phyloP scores from a whole-genome alignment of 2,113 vertebrate species.

The Campylorhamphus procurvoides region DNA sequence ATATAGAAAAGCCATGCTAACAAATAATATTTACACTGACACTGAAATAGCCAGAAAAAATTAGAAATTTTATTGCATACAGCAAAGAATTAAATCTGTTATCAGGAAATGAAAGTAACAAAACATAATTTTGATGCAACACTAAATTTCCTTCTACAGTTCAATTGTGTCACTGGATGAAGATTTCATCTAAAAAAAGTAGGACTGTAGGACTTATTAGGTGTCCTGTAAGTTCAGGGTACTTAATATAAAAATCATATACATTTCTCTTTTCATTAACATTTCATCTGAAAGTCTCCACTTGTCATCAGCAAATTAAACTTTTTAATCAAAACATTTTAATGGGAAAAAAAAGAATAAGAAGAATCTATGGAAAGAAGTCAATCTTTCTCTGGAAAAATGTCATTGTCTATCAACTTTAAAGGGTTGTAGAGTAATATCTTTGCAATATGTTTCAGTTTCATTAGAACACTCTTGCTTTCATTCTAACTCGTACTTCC shows the following conservation, averaged over 20 bases:
- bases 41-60: neutral
- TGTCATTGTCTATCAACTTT: neutral
- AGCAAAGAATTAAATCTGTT: neutral
- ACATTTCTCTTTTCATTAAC: neutral
- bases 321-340: neutral
- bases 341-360: no score
- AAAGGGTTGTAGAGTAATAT: neutral
- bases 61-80: neutral
- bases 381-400: neutral
- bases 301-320: neutral
- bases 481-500: neutral
- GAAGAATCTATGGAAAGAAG: neutral
- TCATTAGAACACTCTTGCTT: neutral
- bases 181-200: neutral
- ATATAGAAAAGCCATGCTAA: neutral
- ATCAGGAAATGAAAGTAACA: neutral
- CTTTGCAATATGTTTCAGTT: neutral
- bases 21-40: neutral
- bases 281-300: neutral
- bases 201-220: neutral
- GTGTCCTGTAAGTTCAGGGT: neutral
- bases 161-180: neutral
- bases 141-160: neutral
- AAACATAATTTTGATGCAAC: neutral
- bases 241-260: neutral